phyloP scores from a whole-genome alignment of 1,140 invertebrate genomes.

The Conus betulinus region DNA sequence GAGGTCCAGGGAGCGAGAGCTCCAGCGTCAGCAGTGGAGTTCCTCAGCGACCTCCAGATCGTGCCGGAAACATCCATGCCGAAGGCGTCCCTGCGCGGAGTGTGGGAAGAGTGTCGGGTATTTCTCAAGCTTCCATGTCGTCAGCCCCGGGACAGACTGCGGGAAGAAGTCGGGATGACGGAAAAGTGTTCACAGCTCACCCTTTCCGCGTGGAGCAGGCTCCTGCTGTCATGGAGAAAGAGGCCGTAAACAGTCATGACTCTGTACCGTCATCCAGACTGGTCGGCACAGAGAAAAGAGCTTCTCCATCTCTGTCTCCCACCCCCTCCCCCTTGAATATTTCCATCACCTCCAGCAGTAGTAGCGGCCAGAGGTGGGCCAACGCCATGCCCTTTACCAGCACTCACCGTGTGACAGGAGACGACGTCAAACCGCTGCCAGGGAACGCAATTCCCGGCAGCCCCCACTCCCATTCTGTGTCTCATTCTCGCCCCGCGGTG shows the following conservation, averaged over 20 bases:
- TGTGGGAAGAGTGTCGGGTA: neutral
- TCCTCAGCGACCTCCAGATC: constrained; percentile 18
- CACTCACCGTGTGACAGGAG: constrained; percentile 7
- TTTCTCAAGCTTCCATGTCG: neutral
- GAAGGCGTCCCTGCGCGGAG: constrained; percentile 20
- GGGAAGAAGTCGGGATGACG: neutral
- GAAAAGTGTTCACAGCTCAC: neutral
- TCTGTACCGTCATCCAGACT: neutral
- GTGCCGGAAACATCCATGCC: constrained; percentile 26
- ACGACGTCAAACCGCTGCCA: neutral
- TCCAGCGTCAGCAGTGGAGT: neutral
- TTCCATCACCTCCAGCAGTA: neutral
- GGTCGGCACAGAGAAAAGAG: neutral
- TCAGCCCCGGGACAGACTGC: neutral
- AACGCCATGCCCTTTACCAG: constrained; percentile 17
- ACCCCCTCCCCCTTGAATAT: neutral
- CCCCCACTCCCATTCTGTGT: neutral
- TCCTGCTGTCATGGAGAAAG: neutral
- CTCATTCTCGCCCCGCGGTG: neutral
- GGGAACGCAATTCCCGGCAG: neutral
- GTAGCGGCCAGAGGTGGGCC: constrained; percentile 25
- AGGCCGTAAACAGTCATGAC: neutral
- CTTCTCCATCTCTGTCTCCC: constrained; percentile 4
- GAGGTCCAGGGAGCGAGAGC: neutral
- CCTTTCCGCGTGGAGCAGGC: neutral